Percentiles rank a stretch among this genome's conserved stretches.
Conservation (phyloP, 1,140 invertebrate species). For the Drosophila pandora region DNA sequence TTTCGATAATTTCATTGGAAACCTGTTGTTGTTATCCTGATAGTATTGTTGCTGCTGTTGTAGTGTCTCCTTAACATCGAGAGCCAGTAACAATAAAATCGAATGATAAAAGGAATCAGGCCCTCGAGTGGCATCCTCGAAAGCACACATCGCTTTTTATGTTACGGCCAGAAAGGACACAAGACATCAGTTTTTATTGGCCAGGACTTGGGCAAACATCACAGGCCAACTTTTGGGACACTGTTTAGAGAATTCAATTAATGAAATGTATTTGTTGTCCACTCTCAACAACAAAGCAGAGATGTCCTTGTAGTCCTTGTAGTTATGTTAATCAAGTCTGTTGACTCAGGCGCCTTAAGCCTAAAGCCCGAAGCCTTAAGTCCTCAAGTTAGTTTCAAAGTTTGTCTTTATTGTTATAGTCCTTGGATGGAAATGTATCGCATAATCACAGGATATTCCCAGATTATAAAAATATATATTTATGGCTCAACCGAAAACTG, state of each 20-base stretch:
- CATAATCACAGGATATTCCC: conserved; percentile 13
- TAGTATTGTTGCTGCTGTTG: conserved; percentile 6
- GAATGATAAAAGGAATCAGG: conserved; percentile 59
- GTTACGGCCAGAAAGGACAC: conserved; percentile 46
- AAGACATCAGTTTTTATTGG: conserved; percentile 71
- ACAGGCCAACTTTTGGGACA: conserved; percentile 32
- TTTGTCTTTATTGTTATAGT: conserved; percentile 29
- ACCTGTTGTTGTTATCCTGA: conserved; percentile 52
- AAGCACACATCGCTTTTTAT: conserved; percentile 59
- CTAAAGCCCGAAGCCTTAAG: neutral
- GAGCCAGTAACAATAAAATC: conserved; percentile 73
- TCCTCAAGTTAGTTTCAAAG: conserved; percentile 3
- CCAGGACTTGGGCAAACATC: conserved; percentile 27
- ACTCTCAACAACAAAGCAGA: neutral
- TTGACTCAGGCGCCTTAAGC: conserved; percentile 41
- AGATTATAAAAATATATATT: conserved; percentile 3
- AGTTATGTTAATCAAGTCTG: conserved; percentile 61
- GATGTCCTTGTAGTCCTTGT: conserved; percentile 24
- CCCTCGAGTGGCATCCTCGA: conserved; percentile 40
- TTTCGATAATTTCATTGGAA: conserved; percentile 81
- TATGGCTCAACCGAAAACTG: neutral
- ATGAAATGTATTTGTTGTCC: conserved; percentile 49
- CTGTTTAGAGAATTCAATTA: conserved; percentile 65
- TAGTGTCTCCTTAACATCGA: conserved; percentile 19
- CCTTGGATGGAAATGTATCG: conserved; percentile 31